Conservation (phyloP, 2,113 vertebrate genomes). For the Trichomycterus rosablanca region DNA sequence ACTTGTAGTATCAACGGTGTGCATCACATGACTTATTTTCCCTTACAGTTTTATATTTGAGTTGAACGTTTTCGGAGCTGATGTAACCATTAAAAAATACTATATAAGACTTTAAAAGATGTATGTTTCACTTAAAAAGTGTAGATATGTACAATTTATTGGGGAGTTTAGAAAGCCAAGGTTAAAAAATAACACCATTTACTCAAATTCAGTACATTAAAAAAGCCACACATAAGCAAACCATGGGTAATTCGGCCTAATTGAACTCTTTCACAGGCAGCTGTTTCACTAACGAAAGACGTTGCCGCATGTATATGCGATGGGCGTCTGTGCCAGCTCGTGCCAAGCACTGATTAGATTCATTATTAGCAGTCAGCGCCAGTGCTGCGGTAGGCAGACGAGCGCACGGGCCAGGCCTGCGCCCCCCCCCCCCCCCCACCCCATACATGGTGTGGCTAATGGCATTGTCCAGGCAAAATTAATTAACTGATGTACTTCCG, state of each 20-base stretch:
- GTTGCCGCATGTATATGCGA: constrained; percentile 29
- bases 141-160: too few relatives aligned
- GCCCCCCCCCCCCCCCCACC: background rate
- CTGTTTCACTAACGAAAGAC: constrained; percentile 20
- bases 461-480: constrained; percentile 44
- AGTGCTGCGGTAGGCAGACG: constrained; percentile 30
- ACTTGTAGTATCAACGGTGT: too few relatives aligned
- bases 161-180: too few relatives aligned
- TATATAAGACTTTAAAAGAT: too few relatives aligned
- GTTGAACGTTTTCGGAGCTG: too few relatives aligned
- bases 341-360: constrained; percentile 37
- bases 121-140: too few relatives aligned
- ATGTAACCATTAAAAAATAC: too few relatives aligned
- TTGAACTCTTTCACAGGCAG: constrained; percentile 24
- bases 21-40: too few relatives aligned
- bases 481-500: constrained; percentile 51
- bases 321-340: constrained; percentile 20
- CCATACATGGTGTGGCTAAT: constrained; percentile 35
- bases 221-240: constrained; percentile 3
- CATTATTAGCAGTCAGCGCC: constrained; percentile 27
- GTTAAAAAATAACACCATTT: too few relatives aligned
- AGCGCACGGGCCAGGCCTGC: constrained; percentile 29
- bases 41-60: too few relatives aligned
- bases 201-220: too few relatives aligned
- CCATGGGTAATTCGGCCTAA: constrained; percentile 15